Evolutionary conservation across 2,113 vertebrate genomes (phyloP), one percentile per base, ranked within the genome.

Genomic region (Saccopteryx leptura): DNA sequence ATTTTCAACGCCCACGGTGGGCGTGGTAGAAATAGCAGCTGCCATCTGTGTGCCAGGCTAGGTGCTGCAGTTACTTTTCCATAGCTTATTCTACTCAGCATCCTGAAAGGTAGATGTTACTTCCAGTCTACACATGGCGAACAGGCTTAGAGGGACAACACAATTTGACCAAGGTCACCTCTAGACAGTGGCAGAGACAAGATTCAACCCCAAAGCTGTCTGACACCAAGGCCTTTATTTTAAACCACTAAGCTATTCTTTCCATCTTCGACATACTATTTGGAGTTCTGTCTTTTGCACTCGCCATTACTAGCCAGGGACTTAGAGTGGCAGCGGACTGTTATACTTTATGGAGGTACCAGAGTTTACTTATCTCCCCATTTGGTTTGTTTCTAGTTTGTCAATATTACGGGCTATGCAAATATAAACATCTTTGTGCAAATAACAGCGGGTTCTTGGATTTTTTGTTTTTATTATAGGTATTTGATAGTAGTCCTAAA

Each of bases 341-440:
- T 82, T 78, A 23, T 52, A 75, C 9, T 93, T 72, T 63, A 33
- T 48, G 23, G 46, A 95, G 19, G 56, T 17, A 26, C 14, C 54
- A 46, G 21, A 87, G 88, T 95, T 96, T 79, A 84, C 48, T 90
- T 50, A 83, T 63, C 61, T 88, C 50, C 33, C 5, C 54, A 14
- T 15, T 93, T 82, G 72, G 12, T 96, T 78, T 95, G 66, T 91
- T 96, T 91, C 72, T 10, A 84, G 54, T 78, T 90, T 86, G 9
- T 82, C 69, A 79, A 12, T 86, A n/a, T 78, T 46, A 28, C 69
- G 71, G 88, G 26, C 39, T 85, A 69, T 2, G 0, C 66, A 56
- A 54, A 26, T 60, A 0, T 94, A 65, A 88, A 71, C 54, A 63
- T 56, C 74, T 93, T 60, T 90, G 48, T 75, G 26, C 74, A 91